Conservation (phyloP, 2,113 vertebrate genomes). For the Apteryx mantelli region DNA sequence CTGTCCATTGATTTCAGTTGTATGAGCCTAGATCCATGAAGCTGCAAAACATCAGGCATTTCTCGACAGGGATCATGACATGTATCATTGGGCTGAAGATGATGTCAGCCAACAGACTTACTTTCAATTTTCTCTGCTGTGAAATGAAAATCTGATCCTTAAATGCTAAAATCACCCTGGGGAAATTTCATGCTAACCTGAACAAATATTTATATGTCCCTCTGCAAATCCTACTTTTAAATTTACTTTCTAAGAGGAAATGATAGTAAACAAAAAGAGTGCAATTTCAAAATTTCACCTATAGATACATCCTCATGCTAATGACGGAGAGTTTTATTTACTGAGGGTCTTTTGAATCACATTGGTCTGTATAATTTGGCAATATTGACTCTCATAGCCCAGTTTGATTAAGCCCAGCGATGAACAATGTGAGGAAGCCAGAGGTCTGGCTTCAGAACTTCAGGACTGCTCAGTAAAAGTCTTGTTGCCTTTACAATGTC, state of each 20-base stretch:
- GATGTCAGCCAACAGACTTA: not conserved
- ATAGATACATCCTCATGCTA: slow-evolving; percentile 43
- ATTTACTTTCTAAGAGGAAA: slow-evolving; percentile 50
- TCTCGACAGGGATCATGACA: not conserved
- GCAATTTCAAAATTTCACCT: slow-evolving; percentile 27
- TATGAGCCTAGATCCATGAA: not conserved
- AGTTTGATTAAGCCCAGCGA: not conserved
- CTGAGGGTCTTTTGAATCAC: slow-evolving; percentile 2
- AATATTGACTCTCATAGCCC: slow-evolving; percentile 18
- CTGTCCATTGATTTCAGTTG: not conserved
- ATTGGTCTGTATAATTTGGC: slow-evolving; percentile 1
- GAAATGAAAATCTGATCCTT: slow-evolving; percentile 6
- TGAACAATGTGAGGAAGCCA: slow-evolving; percentile 6
- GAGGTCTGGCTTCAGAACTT: slow-evolving; percentile 1
- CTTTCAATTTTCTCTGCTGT: slow-evolving; percentile 14
- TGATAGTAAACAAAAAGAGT: slow-evolving; percentile 38
- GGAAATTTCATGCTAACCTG: slow-evolving; percentile 17
- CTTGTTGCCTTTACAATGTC: not conserved
- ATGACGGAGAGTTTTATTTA: slow-evolving; percentile 52
- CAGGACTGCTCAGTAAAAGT: not conserved
- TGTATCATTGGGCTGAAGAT: not conserved
- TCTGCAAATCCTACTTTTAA: slow-evolving; percentile 54
- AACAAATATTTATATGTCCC: slow-evolving; percentile 58
- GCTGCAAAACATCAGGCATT: not conserved
- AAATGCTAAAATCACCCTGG: slow-evolving; percentile 24